Conservation (phyloP, 2,797 vertebrate genomes). For the Merluccius polli region DNA sequence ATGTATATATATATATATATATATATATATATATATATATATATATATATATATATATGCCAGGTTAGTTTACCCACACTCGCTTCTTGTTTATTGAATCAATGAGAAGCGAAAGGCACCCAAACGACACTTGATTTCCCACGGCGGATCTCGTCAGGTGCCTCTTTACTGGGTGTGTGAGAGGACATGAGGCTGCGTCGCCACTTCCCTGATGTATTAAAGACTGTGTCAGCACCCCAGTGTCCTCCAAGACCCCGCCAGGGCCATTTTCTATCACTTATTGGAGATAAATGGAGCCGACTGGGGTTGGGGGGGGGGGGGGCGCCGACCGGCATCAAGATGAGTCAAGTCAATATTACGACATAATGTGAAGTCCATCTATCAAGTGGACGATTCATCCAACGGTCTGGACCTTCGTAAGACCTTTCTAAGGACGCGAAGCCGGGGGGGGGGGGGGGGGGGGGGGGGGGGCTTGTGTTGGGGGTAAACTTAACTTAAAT, state of each 20-base stretch:
- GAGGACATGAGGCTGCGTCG: no score
- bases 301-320: conserved; percentile 7
- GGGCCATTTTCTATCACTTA: conserved; percentile 27
- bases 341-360: conserved; percentile 44
- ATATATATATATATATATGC: no score
- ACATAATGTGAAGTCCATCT: conserved; percentile 22
- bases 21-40: no score
- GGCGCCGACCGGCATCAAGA: conserved; percentile 19
- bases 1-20: no score
- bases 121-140: background rate
- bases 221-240: conserved; percentile 15
- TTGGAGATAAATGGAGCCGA: conserved; percentile 38
- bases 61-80: no score
- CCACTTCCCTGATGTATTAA: conserved; percentile 1
- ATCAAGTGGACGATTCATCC: conserved; percentile 6
- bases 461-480: background rate
- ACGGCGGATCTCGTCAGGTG: background rate
- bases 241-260: conserved; percentile 29
- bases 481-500: background rate
- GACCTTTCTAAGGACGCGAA: background rate
- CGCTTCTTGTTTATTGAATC: background rate
- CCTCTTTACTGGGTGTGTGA: background rate
- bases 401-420: background rate
- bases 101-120: background rate
- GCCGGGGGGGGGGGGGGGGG: background rate